Evolutionary conservation across 2,888 invertebrate genomes (phyloP), one percentile per base, ranked within the genome.

Genomic region (Scaptomyza reducta): DNA sequence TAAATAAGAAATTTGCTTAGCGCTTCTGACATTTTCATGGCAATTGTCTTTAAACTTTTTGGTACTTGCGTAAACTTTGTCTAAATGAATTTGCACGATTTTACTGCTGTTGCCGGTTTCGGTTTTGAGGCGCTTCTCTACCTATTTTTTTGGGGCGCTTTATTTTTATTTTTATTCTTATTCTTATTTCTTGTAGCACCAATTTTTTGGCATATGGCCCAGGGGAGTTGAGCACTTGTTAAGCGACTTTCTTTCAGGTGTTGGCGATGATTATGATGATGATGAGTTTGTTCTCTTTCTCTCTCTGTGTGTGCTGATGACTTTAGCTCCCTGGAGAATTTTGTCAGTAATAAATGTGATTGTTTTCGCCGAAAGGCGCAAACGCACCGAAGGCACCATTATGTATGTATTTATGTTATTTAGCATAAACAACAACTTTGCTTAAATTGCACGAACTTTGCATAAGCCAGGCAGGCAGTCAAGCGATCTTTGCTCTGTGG

Each of bases 281-380:
- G 71, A 70, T 65, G 72, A 63, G 71, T 35, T 56, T 57, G 45
- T 61, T 33, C 35, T 41, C 44, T 33, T 18, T 18, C 22, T 6
- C 33, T 35, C 18, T 6, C n/a, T 35, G 11, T 16, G 18, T 38
- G 14, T 45, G 65, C 55, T 82, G 85, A 79, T 83, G 84, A 79
- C 70, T 78, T 72, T 45, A 41, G 45, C 44, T 84, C 84, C 81
- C 87, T 53, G 41, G 84, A 54, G 84, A 63, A 70, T 69, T 67
- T 74, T 63, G 59, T 33, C 71, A 64, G 77, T 77, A 80, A 83
- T 80, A 86, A 80, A 78, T 85, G 80, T 80, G 84, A 84, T 84
- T 84, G 84, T 82, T 77, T 87, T 80, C 70, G 64, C 70, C 59
- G 10, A 53, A 61, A 59, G 76, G 74, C 71, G 67, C 71, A 35